Percentiles rank a stretch among this genome's conserved stretches.
Evolutionary conservation across 2,797 vertebrate genomes (phyloP).

Genomic region (Choloepus didactylus): DNA sequence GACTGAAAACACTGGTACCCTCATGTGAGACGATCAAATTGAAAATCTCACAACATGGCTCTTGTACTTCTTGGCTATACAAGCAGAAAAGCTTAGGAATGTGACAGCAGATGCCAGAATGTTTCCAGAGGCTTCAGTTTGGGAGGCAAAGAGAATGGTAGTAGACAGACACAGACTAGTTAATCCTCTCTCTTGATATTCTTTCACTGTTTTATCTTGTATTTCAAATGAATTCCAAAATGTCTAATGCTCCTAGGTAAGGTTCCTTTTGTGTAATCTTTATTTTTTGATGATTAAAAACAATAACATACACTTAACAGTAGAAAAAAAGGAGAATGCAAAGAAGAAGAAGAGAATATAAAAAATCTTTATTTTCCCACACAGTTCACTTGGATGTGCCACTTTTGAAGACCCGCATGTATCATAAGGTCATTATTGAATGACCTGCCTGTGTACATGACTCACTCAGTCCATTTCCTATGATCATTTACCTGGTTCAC

Average conservation of each 20-base stretch:
- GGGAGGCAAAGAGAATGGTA: neutral
- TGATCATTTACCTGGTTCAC: neutral
- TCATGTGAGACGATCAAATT: constrained; percentile 81
- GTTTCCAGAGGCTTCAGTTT: constrained; percentile 52
- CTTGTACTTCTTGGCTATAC: constrained; percentile 74
- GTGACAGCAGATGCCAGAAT: constrained; percentile 51
- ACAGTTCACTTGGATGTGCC: neutral
- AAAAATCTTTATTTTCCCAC: neutral
- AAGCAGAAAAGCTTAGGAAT: constrained; percentile 45
- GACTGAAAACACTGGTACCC: constrained; percentile 83
- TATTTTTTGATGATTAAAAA: constrained; percentile 34
- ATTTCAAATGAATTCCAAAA: neutral
- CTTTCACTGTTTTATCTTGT: neutral
- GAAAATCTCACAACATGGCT: constrained; percentile 78
- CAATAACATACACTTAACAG: neutral
- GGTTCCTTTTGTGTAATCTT: neutral
- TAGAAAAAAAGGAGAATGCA: neutral
- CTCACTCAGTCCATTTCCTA: neutral
- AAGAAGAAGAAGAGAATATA: neutral
- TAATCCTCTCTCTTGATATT: neutral
- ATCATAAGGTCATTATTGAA: constrained; percentile 1
- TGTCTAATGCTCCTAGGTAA: neutral
- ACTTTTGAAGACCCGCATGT: neutral
- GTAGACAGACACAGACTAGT: neutral
- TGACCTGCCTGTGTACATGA: neutral